phyloP scores from a whole-genome alignment of 2,888 invertebrate species.

The Drosophila acutilabella region DNA sequence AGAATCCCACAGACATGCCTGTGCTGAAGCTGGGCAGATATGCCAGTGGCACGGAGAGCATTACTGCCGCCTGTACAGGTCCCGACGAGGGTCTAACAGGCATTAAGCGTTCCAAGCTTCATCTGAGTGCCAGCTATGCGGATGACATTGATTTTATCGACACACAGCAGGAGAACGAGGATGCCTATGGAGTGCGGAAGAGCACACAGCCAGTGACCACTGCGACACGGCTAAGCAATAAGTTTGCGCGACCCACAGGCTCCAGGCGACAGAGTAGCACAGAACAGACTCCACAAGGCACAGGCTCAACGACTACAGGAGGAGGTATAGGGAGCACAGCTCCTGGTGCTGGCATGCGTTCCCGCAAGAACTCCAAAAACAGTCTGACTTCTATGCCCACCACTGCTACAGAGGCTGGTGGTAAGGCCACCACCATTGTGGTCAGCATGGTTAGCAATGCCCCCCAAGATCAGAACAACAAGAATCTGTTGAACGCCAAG shows the following conservation, averaged over 20 bases:
- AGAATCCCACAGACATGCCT: conserved; percentile 90
- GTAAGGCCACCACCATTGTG: conserved; percentile 82
- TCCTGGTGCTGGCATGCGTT: conserved; percentile 70
- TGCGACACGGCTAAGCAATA: conserved; percentile 71
- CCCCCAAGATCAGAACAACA: conserved; percentile 80
- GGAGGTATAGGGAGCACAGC: conserved; percentile 9
- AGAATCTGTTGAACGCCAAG: conserved; percentile 81
- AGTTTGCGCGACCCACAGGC: conserved; percentile 74
- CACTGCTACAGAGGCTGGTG: conserved; percentile 49
- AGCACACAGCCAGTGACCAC: conserved; percentile 69
- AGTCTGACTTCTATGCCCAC: conserved; percentile 61
- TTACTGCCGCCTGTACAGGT: conserved; percentile 91
- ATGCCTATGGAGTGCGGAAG: conserved; percentile 82
- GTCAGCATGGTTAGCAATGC: conserved; percentile 81
- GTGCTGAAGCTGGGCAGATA: conserved; percentile 86
- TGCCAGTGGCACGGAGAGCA: conserved; percentile 86
- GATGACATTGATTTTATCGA: conserved; percentile 91
- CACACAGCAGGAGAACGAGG: conserved; percentile 85
- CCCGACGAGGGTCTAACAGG: conserved; percentile 92
- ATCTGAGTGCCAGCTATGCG: conserved; percentile 88
- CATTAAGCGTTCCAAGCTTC: conserved; percentile 89
- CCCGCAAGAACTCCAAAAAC: conserved; percentile 83
- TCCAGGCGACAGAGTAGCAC: conserved; percentile 63
- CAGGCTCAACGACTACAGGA: conserved; percentile 58
- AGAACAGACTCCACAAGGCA: conserved; percentile 64